Evolutionary conservation across 1,140 invertebrate species (phyloP), one percentile per base, ranked within the genome.

Genomic region (Lepidurus couesii): DNA sequence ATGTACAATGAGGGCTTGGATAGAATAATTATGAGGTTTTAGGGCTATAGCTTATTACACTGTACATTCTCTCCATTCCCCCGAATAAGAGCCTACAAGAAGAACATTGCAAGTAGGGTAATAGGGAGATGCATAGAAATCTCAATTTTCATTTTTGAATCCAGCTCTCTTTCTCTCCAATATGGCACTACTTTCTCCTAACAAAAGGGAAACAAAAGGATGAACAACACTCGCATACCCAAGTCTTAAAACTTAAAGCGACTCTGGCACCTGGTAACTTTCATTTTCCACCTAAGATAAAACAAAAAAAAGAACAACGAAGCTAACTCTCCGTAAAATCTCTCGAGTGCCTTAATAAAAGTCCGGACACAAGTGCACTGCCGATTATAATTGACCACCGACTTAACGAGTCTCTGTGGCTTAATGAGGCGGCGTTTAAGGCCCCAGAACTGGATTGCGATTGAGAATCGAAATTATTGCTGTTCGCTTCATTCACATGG

Each of bases 41-140:
- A 34, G 21, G 53, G 53, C 53, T 65, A 65, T 65, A 65, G 53
- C 53, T 65, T 65, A 65, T 65, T 65, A 65, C 53, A 65, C 53
- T 65, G 53, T 65, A 65, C 53, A 65, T 65, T 65, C 53, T 65
- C 21, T n/a, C 21, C 53, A 65, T 21, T 65, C 53, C 16, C 53
- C 34, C 0, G n/a, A 13, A 65, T n/a, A 65, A 21, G 21, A 65
- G 53, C 21, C 53, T 11, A 65, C 21, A 65, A 65, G 21, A n/a
- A 21, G 53, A 65, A 65, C 53, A 65, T 21, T 65, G 53, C 53
- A 65, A 21, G 16, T n/a, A 65, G 53, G 53, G n/a, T n/a, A n/a
- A 65, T 11, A 47, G 53, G 21, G 53, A 65, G 53, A 65, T 65
- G 53, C 53, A 65, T 65, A 65, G 53, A 65, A 65, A 65, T 65